Percentiles rank a stretch among this genome's conserved stretches.
phyloP scores from a whole-genome alignment of 2,888 invertebrate species.

The Myopa tessellatipennis region DNA sequence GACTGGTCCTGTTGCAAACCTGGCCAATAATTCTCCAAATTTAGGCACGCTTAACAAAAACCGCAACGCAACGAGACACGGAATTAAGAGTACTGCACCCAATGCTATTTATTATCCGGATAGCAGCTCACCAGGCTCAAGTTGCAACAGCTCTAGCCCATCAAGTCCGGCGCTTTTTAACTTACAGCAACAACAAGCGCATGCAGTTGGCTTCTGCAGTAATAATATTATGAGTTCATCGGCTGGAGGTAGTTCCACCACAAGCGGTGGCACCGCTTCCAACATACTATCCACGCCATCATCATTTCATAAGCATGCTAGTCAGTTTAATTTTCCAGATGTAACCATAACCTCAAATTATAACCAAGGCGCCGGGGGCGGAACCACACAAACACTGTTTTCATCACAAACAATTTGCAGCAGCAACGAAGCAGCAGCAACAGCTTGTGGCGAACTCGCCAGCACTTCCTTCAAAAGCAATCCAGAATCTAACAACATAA shows the following conservation, averaged over 20 bases:
- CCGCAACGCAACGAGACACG: constrained; percentile 47
- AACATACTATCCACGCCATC: constrained; percentile 59
- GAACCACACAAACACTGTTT: constrained; percentile 57
- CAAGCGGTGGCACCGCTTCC: constrained; percentile 51
- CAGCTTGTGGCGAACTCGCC: constrained; percentile 34
- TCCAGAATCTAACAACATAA: constrained; percentile 44
- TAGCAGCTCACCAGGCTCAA: constrained; percentile 93
- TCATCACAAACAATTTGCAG: constrained; percentile 54
- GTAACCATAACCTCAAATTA: constrained; percentile 61
- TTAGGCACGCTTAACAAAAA: constrained; percentile 58
- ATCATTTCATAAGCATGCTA: constrained; percentile 63
- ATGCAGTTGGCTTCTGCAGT: constrained; percentile 27
- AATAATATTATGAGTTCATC: constrained; percentile 54
- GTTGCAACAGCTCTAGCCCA: constrained; percentile 96
- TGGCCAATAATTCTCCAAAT: constrained; percentile 64
- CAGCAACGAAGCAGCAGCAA: constrained; percentile 41
- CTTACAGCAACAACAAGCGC: constrained; percentile 63
- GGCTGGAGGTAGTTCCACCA: constrained; percentile 55
- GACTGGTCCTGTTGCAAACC: constrained; percentile 56
- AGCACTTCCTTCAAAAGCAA: constrained; percentile 18
- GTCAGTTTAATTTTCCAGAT: constrained; percentile 68
- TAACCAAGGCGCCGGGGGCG: constrained; percentile 46
- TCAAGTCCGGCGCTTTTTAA: constrained; percentile 86
- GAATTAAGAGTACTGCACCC: constrained; percentile 49
- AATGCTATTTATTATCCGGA: constrained; percentile 71